Evolutionary conservation across 1,140 invertebrate species (phyloP).

Genomic region (Drosophila seguyi): DNA sequence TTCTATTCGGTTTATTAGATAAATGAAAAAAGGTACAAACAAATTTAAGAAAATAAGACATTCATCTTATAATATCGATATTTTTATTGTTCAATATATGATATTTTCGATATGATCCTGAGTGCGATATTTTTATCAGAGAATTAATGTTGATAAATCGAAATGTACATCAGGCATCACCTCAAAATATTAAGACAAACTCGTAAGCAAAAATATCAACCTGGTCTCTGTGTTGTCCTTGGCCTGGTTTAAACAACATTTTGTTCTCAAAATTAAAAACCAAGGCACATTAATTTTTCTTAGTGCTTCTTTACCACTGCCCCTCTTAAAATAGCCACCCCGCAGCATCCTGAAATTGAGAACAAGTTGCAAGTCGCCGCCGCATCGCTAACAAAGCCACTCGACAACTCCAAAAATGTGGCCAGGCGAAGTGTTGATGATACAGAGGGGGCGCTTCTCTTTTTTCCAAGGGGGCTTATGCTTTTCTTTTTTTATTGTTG

Average conservation of each 20-base stretch:
- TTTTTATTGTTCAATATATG: background rate
- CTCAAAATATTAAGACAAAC: background rate
- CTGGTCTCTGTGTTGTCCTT: background rate
- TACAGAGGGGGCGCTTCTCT: constrained; percentile 28
- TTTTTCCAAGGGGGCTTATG: constrained; percentile 20
- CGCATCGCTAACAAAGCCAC: constrained; percentile 70
- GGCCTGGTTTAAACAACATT: background rate
- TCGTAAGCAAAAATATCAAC: background rate
- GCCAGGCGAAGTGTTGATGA: constrained; percentile 40
- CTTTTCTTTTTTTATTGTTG: background rate
- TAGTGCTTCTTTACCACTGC: background rate
- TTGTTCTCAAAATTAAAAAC: too few species aligned
- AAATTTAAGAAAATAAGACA: background rate
- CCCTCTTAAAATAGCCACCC: constrained; percentile 28
- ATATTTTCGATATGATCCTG: too few species aligned
- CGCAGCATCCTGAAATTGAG: constrained; percentile 29
- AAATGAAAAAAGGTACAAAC: too few species aligned
- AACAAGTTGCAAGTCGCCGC: constrained; percentile 70
- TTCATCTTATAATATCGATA: background rate
- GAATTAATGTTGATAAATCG: too few species aligned
- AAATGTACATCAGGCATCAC: too few species aligned
- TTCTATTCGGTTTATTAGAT: too few species aligned
- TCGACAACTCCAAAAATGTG: constrained; percentile 78
- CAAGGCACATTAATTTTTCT: background rate
- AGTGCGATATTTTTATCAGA: too few species aligned